Evolutionary conservation across 2,888 invertebrate genomes (phyloP).

Genomic region (Melanchra persicariae): DNA sequence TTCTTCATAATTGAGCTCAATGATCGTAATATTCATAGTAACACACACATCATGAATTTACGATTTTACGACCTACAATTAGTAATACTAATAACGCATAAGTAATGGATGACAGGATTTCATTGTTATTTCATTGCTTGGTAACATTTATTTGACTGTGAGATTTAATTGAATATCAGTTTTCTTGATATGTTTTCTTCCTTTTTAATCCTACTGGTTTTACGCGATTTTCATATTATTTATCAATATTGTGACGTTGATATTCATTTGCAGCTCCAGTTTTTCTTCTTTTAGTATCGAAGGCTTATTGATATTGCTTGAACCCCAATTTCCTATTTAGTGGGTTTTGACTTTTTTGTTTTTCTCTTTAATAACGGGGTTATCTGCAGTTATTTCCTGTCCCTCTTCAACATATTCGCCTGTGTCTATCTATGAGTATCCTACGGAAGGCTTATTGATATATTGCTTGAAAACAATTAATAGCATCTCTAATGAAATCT

Average conservation of each 20-base stretch:
- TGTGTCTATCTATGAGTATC: no score
- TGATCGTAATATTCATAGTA: neutral
- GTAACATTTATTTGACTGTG: neutral
- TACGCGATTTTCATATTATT: neutral
- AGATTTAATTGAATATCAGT: neutral
- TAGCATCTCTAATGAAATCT: no score
- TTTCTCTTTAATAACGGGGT: no score
- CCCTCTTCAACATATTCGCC: neutral
- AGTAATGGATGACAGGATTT: conserved; percentile 9
- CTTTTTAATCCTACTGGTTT: neutral
- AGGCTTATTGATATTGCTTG: neutral
- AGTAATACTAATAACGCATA: no score
- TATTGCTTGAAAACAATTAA: no score
- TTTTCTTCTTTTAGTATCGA: no score
- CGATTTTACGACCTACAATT: no score
- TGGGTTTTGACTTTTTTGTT: no score
- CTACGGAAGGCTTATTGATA: neutral
- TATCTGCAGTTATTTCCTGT: neutral
- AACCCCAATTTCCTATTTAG: no score
- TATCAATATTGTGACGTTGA: neutral
- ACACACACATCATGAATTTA: no score
- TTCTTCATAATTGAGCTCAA: no score
- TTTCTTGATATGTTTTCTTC: neutral
- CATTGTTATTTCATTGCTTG: conserved; percentile 23
- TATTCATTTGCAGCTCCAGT: no score